phyloP scores from a whole-genome alignment of 1,140 invertebrate species.

The Calliphora vicina region DNA sequence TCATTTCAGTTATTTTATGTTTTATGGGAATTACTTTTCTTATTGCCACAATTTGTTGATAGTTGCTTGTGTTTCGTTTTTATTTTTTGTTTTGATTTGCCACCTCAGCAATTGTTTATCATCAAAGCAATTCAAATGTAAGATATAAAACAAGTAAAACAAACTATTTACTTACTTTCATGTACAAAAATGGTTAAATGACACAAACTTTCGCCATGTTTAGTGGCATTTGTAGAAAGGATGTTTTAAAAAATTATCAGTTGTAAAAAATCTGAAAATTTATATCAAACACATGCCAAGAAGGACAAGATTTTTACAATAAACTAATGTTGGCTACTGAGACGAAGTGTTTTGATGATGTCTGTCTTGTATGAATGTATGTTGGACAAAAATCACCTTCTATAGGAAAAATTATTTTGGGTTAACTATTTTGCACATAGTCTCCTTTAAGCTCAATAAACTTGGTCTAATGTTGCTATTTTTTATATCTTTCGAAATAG shows the following conservation, averaged over 20 bases:
- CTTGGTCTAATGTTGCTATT: no score
- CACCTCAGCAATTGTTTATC: slow-evolving; percentile 8
- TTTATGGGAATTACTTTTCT: not conserved
- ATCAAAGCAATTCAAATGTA: not conserved
- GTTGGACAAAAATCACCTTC: no score
- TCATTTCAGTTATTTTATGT: not conserved
- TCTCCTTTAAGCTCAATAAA: no score
- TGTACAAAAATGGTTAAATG: no score
- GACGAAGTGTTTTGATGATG: no score
- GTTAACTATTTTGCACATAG: no score
- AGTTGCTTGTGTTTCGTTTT: not conserved
- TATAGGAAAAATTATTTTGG: no score
- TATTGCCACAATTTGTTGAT: not conserved
- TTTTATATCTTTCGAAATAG: no score
- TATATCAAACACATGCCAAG: not conserved
- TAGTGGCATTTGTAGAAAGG: not conserved
- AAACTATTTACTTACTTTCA: not conserved
- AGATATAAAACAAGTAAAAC: not conserved
- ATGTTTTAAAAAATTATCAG: not conserved
- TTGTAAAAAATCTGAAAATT: not conserved
- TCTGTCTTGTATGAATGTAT: no score
- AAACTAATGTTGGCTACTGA: no score
- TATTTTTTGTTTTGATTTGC: not conserved
- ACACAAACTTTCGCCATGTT: not conserved
- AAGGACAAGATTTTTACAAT: not conserved